phyloP scores from a whole-genome alignment of 1,140 invertebrate species.

The Zaprionus taronus region DNA sequence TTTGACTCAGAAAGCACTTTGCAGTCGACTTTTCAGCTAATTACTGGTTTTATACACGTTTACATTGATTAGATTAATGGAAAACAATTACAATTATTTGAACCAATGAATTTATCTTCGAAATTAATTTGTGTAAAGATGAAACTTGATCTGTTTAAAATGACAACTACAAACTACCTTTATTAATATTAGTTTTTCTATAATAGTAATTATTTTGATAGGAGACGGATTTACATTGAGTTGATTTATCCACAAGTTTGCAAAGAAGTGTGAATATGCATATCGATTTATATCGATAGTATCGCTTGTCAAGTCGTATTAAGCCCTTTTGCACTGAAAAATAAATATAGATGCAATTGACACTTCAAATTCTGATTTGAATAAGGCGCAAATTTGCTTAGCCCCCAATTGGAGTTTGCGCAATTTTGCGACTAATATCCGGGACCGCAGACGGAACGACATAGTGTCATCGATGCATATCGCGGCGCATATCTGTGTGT shows the following conservation, averaged over 20 bases:
- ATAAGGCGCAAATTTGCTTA: neutral
- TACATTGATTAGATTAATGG: neutral
- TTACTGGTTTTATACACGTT: neutral
- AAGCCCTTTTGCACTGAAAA: neutral
- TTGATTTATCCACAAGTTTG: neutral
- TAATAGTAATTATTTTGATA: too few relatives aligned
- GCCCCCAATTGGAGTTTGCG: neutral
- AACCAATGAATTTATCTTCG: too few relatives aligned
- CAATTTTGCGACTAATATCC: slow-evolving; percentile 13
- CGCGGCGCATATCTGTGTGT: neutral
- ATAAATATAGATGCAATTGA: neutral
- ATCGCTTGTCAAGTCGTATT: neutral
- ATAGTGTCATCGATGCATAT: slow-evolving; percentile 6
- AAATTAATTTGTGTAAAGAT: too few relatives aligned
- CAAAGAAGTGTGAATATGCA: neutral
- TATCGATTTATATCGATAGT: neutral
- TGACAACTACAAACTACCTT: too few relatives aligned
- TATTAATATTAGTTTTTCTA: too few relatives aligned
- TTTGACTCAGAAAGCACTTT: too few relatives aligned
- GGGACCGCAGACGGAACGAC: neutral
- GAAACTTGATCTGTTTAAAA: too few relatives aligned
- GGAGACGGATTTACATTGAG: too few relatives aligned
- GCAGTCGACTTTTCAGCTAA: too few relatives aligned
- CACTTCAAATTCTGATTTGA: neutral
- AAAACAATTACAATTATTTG: neutral